Conservation (phyloP, 2,113 vertebrate species). For the Protobothrops flavoviridis region DNA sequence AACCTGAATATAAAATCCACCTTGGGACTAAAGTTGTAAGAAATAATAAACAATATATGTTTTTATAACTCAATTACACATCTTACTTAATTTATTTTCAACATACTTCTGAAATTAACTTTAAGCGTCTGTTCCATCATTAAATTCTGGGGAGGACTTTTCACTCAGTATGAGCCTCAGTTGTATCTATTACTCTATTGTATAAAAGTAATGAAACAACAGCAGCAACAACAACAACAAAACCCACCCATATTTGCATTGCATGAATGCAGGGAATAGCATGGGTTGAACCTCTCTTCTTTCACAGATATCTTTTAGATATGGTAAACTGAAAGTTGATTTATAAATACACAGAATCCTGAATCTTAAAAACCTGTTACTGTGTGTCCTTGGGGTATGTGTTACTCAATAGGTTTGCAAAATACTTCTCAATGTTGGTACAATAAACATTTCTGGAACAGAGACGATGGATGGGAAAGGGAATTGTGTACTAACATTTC, state of each 20-base stretch:
- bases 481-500: neutral
- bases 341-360: neutral
- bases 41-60: neutral
- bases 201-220: neutral
- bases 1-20: neutral
- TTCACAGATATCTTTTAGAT: neutral
- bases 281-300: neutral
- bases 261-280: neutral
- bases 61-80: neutral
- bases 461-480: neutral
- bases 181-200: neutral
- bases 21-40: neutral
- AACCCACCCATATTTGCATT: neutral
- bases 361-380: neutral
- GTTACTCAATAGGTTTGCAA: no score
- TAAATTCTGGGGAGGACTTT: neutral
- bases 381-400: no score
- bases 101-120: neutral
- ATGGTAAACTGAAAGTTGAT: neutral
- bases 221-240: neutral
- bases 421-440: neutral
- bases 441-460: neutral
- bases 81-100: slow-evolving; percentile 15
- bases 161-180: neutral
- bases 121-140: neutral